Conservation (phyloP, 2,888 invertebrate genomes). For the Uropetala carovei region DNA sequence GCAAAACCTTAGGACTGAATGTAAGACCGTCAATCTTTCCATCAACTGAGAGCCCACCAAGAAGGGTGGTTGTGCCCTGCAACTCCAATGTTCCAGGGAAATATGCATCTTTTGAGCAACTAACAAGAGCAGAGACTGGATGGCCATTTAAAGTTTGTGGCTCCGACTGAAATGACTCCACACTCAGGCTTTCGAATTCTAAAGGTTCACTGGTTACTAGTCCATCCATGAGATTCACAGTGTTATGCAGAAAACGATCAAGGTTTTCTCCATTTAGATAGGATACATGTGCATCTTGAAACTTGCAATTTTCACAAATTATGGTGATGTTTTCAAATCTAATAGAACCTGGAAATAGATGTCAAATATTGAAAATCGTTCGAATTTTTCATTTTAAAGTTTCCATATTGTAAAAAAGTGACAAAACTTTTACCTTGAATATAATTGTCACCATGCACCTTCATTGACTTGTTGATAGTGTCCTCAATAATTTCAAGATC, state of each 20-base stretch:
- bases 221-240: constrained; percentile 49
- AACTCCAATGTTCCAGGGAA: background rate
- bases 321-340: constrained; percentile 46
- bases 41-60: constrained; percentile 70
- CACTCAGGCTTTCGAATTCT: constrained; percentile 40
- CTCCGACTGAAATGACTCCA: background rate
- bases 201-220: background rate
- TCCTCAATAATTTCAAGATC: constrained; percentile 11
- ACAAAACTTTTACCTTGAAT: constrained; percentile 29
- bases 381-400: too few relatives aligned
- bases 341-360: constrained; percentile 47
- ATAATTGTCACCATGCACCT: constrained; percentile 18
- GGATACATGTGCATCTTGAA: constrained; percentile 35
- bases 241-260: constrained; percentile 46
- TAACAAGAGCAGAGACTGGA: constrained; percentile 40
- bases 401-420: background rate
- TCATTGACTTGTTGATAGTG: constrained; percentile 38
- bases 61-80: constrained; percentile 67
- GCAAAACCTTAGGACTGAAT: constrained; percentile 71
- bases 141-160: constrained; percentile 36
- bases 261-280: constrained; percentile 61
- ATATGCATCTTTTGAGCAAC: constrained; percentile 10
- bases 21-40: constrained; percentile 72
- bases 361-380: background rate
- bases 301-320: constrained; percentile 17